Conservation (phyloP, 2,113 vertebrate genomes). For the Thinocorus orbignyianus region DNA sequence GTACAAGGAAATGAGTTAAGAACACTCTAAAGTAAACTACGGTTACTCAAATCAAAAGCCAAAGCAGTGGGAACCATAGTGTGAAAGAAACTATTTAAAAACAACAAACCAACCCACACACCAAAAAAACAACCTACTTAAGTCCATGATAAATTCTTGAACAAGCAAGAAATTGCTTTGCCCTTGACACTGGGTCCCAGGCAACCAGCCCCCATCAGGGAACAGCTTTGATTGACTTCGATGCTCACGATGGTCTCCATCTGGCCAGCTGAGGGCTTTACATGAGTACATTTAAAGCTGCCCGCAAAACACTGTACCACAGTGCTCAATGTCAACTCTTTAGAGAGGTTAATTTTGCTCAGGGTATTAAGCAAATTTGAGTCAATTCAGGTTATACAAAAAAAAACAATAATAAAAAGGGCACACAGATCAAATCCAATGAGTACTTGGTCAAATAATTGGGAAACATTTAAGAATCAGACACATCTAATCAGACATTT, state of each 20-base stretch:
- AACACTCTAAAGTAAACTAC: background rate
- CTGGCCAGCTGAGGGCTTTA: background rate
- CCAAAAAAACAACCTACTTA: background rate
- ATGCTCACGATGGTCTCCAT: background rate
- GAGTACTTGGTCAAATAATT: background rate
- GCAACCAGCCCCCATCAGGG: rapidly evolving
- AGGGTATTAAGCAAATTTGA: background rate
- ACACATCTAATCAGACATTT: background rate
- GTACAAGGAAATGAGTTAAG: constrained; percentile 1
- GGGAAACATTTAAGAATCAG: background rate
- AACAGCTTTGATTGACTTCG: background rate
- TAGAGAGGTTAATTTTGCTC: background rate
- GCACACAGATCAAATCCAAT: background rate
- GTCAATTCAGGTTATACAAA: background rate
- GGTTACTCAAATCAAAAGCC: background rate
- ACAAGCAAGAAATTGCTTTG: background rate
- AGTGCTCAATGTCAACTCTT: background rate
- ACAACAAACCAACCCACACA: background rate
- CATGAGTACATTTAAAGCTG: background rate
- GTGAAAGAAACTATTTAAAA: background rate
- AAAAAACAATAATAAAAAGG: background rate
- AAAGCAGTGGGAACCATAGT: background rate
- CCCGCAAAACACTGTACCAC: background rate
- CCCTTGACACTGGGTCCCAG: background rate
- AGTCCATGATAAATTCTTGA: background rate